Percentiles rank a stretch among this genome's conserved stretches.
Evolutionary conservation across 2,888 invertebrate species (phyloP).

Genomic region (Brachyopa scutellaris): DNA sequence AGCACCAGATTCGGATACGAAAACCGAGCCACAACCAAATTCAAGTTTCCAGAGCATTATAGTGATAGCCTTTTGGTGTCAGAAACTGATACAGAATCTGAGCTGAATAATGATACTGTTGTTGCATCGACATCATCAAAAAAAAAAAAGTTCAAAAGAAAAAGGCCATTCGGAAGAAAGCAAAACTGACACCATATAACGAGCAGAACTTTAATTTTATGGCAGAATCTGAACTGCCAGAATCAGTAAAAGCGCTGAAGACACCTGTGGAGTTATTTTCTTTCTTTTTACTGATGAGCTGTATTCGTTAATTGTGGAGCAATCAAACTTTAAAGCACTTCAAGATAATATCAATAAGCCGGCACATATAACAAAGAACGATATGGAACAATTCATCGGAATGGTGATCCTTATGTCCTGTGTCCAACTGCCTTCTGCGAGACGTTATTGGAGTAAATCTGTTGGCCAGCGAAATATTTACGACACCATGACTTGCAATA

Average conservation of each 20-base stretch:
- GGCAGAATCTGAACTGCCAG: background rate
- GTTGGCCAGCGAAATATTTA: slow-evolving; percentile 9
- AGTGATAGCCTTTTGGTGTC: too few species aligned
- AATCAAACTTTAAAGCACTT: slow-evolving; percentile 2
- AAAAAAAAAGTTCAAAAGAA: too few species aligned
- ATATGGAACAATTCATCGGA: slow-evolving; percentile 5
- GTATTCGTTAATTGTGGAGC: background rate
- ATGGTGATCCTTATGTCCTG: background rate
- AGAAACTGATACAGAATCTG: too few species aligned
- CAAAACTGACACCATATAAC: too few species aligned
- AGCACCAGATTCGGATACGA: background rate
- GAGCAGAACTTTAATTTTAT: too few species aligned
- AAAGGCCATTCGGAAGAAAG: too few species aligned
- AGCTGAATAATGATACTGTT: too few species aligned
- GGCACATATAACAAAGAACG: background rate
- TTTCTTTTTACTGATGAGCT: slow-evolving; percentile 1
- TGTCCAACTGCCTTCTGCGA: background rate
- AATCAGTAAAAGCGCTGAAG: background rate
- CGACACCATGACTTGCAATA: slow-evolving; percentile 15
- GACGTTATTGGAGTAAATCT: slow-evolving; percentile 10
- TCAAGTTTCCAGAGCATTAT: too few species aligned
- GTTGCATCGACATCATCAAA: too few species aligned
- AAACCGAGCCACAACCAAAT: background rate
- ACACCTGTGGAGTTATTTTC: slow-evolving; percentile 24
- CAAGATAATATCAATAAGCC: slow-evolving; percentile 20